phyloP scores from a whole-genome alignment of 2,113 vertebrate species.

The Anhinga rufa region DNA sequence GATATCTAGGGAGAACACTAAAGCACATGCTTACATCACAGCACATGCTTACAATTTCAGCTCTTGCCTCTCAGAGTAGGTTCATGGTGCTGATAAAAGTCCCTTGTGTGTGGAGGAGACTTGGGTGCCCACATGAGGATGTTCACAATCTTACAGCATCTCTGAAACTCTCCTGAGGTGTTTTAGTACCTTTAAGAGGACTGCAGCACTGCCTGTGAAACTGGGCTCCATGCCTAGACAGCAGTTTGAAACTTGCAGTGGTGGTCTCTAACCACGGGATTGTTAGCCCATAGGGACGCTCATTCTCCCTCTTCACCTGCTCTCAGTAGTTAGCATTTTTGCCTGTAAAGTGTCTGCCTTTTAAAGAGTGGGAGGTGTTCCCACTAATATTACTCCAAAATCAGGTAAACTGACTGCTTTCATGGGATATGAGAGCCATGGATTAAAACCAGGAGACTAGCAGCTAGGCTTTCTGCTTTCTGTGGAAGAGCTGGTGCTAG shows the following conservation, averaged over 20 bases:
- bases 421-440: neutral
- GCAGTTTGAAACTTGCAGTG: neutral
- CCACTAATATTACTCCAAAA: neutral
- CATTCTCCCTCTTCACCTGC: neutral
- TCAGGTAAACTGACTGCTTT: neutral
- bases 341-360: accelerated
- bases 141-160: neutral
- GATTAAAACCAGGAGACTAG: neutral
- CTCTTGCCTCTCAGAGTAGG: neutral
- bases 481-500: accelerated
- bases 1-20: neutral
- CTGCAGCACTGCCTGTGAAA: neutral
- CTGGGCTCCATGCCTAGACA: neutral
- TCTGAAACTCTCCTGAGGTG: neutral
- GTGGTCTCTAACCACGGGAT: neutral
- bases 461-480: neutral
- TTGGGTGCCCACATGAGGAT: neutral
- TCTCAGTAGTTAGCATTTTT: neutral
- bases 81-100: neutral
- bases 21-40: neutral
- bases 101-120: neutral
- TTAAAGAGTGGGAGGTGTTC: neutral
- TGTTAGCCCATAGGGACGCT: neutral
- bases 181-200: neutral
- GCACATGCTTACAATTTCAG: neutral